phyloP scores from a whole-genome alignment of 2,113 vertebrate species.

The Poecilia latipinna region DNA sequence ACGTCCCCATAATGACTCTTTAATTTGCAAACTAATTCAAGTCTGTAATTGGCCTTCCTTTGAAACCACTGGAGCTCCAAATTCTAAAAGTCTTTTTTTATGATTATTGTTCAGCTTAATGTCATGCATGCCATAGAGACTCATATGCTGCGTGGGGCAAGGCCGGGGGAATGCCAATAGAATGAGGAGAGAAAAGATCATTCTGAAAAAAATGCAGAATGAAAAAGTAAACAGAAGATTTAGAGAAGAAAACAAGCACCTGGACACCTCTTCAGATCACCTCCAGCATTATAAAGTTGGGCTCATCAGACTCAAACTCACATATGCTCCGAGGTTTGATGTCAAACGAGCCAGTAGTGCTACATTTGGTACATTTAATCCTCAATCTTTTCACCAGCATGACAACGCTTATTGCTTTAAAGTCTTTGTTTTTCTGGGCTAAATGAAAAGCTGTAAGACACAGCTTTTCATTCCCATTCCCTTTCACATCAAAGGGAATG shows the following conservation, averaged over 20 bases:
- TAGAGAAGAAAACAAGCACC: slow-evolving; percentile 32
- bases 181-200: neutral
- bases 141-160: slow-evolving; percentile 57
- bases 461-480: too few species aligned
- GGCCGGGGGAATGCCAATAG: neutral
- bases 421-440: slow-evolving; percentile 33
- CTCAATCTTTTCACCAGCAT: slow-evolving; percentile 58
- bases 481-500: slow-evolving; percentile 36
- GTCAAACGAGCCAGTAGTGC: slow-evolving; percentile 65
- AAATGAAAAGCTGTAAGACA: slow-evolving; percentile 60
- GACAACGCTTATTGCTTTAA: slow-evolving; percentile 59
- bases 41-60: slow-evolving; percentile 96
- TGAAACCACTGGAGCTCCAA: slow-evolving; percentile 93
- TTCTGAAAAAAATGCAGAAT: neutral
- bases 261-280: slow-evolving; percentile 46
- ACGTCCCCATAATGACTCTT: slow-evolving; percentile 93
- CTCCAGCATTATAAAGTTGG: slow-evolving; percentile 50
- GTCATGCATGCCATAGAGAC: slow-evolving; percentile 83
- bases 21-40: slow-evolving; percentile 99
- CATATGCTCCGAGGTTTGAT: slow-evolving; percentile 41
- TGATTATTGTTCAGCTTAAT: slow-evolving; percentile 92
- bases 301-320: slow-evolving; percentile 50
- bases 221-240: slow-evolving; percentile 2
- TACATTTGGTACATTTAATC: slow-evolving; percentile 68
- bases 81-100: slow-evolving; percentile 84